Base-by-base conservation (phyloP, 30 jellyfish, hydroid and myxozoan genomes). In the Euphysa ruthae region DNA sequence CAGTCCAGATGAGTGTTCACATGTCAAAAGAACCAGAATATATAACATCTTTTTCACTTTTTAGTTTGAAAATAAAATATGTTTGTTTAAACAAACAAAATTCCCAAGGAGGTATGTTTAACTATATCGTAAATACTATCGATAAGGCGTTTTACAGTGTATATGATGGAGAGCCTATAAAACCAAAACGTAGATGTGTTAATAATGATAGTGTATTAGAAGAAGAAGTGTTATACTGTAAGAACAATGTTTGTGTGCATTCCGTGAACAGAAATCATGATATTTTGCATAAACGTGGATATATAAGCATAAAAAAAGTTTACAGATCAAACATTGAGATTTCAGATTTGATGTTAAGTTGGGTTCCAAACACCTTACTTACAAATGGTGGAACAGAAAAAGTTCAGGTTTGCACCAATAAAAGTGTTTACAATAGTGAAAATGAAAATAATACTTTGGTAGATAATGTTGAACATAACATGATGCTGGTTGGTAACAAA, bases 211-310 rank as follows among this genome's bases (percentile, higher is more conserved):
- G 27, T 35, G 21, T 73, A 4, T 49, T 42, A 15, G 90, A 87
- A 35, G 97, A 87, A 44, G 92, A 79, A 66, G 94, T 87, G 12
- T 32, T 87, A 49, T 33, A 78, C 51, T 87, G 97, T 58, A 87
- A 87, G 57, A 87, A 87, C 52, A 87, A 87, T 79, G 94, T 87
- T 31, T 87, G 97, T 63, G 94, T 87, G 5, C 88, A 79, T 43
- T 21, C 38, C 46, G 83, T 29, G 31, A 12, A 23, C 0, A 32
- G 61, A 19, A 32, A 34, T 15, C 18, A 19, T 33, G 68, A 69
- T 21, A 70, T 29, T 22, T 81, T 55, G 21, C 94, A 87, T 26
- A 33, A 29, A 21, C 94, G 93, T 56, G 97, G 97, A 2, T 87
- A 87, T 55, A 58, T 87, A 35, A 60, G 87, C 33, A 44, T 87